These are phyloP conservation scores for Campoplex capitator DNA, from an alignment of 2,888 invertebrate genomes.

Conservation along the genomic window DNA sequence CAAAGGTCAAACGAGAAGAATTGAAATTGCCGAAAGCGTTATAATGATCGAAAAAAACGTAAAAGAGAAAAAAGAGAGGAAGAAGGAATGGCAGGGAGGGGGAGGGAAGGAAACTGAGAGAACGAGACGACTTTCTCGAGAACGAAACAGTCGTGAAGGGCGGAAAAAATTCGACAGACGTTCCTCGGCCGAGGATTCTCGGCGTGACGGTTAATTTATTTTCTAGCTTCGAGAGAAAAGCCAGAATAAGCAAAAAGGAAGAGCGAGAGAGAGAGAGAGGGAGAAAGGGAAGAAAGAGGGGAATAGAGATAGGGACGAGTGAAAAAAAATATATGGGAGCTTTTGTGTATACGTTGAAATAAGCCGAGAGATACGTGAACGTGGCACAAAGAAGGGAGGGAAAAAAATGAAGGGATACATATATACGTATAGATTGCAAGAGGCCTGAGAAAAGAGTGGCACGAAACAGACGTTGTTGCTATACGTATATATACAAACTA, in stretches of 20 bases:
- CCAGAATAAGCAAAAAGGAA: conserved; percentile 18
- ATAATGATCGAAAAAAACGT: neutral
- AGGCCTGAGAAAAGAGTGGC: conserved; percentile 53
- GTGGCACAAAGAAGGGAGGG: conserved; percentile 55
- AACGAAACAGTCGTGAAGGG: conserved; percentile 16
- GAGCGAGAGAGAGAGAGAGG: neutral
- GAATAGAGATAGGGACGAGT: conserved; percentile 12
- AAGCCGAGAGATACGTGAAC: conserved; percentile 61
- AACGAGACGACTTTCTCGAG: neutral
- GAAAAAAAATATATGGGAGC: conserved; percentile 34
- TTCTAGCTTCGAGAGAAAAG: conserved; percentile 60
- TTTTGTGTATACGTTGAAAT: conserved; percentile 30
- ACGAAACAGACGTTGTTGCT: conserved; percentile 56
- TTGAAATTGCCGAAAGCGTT: conserved; percentile 50
- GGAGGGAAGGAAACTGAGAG: neutral
- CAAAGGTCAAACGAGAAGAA: conserved; percentile 49
- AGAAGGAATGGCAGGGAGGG: neutral
- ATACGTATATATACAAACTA: conserved; percentile 20
- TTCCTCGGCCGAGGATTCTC: conserved; percentile 59
- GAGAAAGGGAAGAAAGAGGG: neutral
- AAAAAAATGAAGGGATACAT: conserved; percentile 24
- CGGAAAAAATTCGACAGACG: conserved; percentile 53
- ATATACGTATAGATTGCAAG: conserved; percentile 29
- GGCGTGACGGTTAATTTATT: conserved; percentile 66
- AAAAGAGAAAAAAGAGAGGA: neutral